Evolutionary conservation across 2,797 vertebrate genomes (phyloP), one percentile per base, ranked within the genome.

Genomic region (Cyclura pinguis): DNA sequence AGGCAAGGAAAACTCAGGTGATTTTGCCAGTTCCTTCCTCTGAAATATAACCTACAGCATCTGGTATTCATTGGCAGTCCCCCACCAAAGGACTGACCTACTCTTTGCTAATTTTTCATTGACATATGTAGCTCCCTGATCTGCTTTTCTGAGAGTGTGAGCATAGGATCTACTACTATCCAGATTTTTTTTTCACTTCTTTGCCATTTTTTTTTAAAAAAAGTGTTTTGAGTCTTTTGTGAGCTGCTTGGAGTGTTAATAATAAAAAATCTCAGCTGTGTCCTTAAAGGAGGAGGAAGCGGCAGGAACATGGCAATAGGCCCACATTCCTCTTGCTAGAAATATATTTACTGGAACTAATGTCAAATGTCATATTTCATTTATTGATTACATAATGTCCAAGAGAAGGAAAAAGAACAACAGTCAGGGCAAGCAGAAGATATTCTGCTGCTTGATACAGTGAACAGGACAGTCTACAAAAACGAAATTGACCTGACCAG

Each of bases 311-410:
- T 52, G 74, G 24, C 62, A 62, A 87, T 38, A 64, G 29, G 3
- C 73, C 38, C 38, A 38, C 24, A 8, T 77, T 78, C 59, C 42
- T 87, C 9, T 27, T n/a, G 16, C 38, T 59, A 59, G 14, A 57
- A 24, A 35, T 85, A 20, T 62, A 42, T 86, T 59, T 77, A 32
- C 14, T 47, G 55, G 73, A 62, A 77, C 73, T 62, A 22, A 32
- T 80, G 32, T 47, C 50, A 78, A 86, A 77, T 50, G 64, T 92
- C 2, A 6, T 35, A 2, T 69, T 82, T 69, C 0, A 72, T 94
- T 92, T 92, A 29, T 62, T 47, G 84, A 90, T 85, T 35, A 64
- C 32, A 50, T 8, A 69, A 14, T 86, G 93, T 82, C 55, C 74
- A 85, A 77, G 77, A 92, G 76, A 22, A 84, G 92, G 67, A 22